Evolutionary conservation across 2,797 vertebrate species (phyloP), one percentile per base, ranked within the genome.

Genomic region (Danio tinwini): DNA sequence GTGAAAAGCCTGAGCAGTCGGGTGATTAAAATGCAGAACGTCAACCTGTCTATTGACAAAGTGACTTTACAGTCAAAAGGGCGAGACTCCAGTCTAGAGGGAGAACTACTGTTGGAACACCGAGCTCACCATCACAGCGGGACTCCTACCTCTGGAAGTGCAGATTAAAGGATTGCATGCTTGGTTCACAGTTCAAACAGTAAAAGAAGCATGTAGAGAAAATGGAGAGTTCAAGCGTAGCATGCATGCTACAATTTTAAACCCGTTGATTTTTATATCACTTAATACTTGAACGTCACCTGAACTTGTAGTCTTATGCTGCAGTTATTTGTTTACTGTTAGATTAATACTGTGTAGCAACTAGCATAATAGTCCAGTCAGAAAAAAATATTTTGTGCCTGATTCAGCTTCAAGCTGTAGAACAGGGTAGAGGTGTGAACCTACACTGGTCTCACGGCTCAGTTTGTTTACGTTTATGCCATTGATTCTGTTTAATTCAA

Each of bases 11-110:
- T 1, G 39, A 29, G 79, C 56, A 58, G 64, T 75, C 45, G 71
- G 76, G 72, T 80, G 75, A 86, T 87, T 88, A 82, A 82, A 80
- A 85, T 76, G 77, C 86, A 63, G 81, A 79, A 81, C 76, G 65
- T 78, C 74, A 69, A 72, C 78, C 76, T 74, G 75, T 78, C 56
- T 74, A 52, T 76, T 83, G 58, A 73, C 76, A 79, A 84, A 74
- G 63, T 85, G 84, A 85, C 85, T 81, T 56, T 70, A 79, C 45
- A 82, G 80, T 83, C 78, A 80, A 58, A 81, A 76, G 80, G 80
- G 82, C 68, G 62, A 83, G 74, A 75, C 75, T 75, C 69, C 74
- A 82, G 78, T 68, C 68, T 58, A 65, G 62, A 49, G 67, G 68
- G 68, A 76, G 82, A 77, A 49, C 49, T 78, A 29, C 47, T 69